These are phyloP conservation scores for Metridium senile DNA, from an alignment of 92 coral and sea anemone genomes.

Conservation along the genomic window DNA sequence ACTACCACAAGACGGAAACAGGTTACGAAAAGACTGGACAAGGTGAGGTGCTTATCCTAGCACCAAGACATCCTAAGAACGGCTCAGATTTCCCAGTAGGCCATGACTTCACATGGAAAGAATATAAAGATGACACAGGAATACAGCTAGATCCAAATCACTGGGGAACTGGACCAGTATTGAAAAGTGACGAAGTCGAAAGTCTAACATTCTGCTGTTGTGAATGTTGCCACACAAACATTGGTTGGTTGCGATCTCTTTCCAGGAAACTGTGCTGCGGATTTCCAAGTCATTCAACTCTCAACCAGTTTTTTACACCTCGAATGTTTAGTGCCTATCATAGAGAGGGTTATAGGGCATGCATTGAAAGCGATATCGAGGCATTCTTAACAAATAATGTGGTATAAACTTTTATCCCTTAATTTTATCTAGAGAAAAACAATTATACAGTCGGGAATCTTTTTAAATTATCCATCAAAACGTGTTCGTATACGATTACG, in stretches of 20 bases:
- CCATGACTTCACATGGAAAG: constrained; percentile 71
- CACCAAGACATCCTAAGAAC: constrained; percentile 83
- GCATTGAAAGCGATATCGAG: constrained; percentile 75
- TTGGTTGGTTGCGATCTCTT: constrained; percentile 18
- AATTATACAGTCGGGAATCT: no score
- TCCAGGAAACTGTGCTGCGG: constrained; percentile 61
- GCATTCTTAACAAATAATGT: constrained; percentile 39
- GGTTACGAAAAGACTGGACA: constrained; percentile 59
- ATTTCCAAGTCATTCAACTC: constrained; percentile 69
- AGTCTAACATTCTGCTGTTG: constrained; percentile 90
- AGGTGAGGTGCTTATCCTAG: constrained; percentile 67
- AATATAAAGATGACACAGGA: constrained; percentile 68
- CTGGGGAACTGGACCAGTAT: constrained; percentile 88
- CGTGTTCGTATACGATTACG: no score
- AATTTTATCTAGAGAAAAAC: background rate
- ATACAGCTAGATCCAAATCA: constrained; percentile 57
- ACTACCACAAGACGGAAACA: constrained; percentile 56
- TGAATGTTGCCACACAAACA: constrained; percentile 67
- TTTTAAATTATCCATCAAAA: no score
- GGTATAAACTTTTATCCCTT: background rate
- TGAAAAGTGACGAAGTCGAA: constrained; percentile 74
- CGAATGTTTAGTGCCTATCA: constrained; percentile 77
- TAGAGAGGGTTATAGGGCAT: constrained; percentile 88
- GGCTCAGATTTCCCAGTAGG: constrained; percentile 59
- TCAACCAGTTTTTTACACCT: constrained; percentile 80